phyloP scores from a whole-genome alignment of 2,888 invertebrate genomes.

The Pyrrhosoma nymphula region DNA sequence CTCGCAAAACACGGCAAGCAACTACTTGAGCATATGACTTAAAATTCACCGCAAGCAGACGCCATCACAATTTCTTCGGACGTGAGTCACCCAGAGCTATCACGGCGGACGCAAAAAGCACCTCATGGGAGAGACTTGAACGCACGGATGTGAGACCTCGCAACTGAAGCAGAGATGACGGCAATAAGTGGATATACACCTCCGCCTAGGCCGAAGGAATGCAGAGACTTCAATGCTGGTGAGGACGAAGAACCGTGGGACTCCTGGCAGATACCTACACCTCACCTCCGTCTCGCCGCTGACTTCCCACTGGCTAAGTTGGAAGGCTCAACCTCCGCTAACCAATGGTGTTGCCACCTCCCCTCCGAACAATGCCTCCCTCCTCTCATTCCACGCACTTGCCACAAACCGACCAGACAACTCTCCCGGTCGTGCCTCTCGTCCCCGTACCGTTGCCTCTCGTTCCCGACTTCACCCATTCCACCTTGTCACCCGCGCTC shows the following conservation, averaged over 20 bases:
- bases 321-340: neutral
- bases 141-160: neutral
- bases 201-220: neutral
- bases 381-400: neutral
- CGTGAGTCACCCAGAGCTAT: neutral
- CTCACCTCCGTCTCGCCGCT: slow-evolving; percentile 17
- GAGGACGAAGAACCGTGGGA: neutral
- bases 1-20: neutral
- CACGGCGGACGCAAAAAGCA: neutral
- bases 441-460: slow-evolving; percentile 24
- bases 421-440: neutral
- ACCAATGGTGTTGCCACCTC: neutral
- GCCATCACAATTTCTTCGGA: neutral
- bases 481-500: neutral
- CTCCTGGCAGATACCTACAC: neutral
- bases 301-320: slow-evolving; percentile 17
- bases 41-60: neutral
- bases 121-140: neutral
- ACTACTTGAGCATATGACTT: neutral
- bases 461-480: neutral
- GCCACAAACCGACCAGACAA: slow-evolving; percentile 37
- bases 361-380: neutral
- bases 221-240: neutral
- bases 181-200: neutral
- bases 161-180: neutral